Conservation (phyloP, 2,113 vertebrate species). For the Leptobrachium ailaonicum region DNA sequence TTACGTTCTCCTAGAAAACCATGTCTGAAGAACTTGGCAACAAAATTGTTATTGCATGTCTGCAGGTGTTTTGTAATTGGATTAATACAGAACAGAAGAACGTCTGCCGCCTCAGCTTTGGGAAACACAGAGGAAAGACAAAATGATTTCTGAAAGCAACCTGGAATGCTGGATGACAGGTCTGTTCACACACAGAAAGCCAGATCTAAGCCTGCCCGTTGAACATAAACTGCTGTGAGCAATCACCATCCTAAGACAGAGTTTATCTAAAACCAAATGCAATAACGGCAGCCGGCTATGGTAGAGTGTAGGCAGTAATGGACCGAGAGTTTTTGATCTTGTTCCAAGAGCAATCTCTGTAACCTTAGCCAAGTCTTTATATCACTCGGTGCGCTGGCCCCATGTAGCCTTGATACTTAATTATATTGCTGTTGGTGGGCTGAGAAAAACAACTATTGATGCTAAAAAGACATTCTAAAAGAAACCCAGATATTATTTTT, state of each 20-base stretch:
- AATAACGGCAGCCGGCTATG: constrained; percentile 77
- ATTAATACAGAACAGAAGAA: constrained; percentile 85
- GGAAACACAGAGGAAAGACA: constrained; percentile 73
- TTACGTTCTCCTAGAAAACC: constrained; percentile 75
- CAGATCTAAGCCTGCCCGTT: constrained; percentile 70
- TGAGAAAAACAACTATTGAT: background rate
- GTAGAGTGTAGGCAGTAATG: constrained; percentile 67
- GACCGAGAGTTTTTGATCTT: constrained; percentile 76
- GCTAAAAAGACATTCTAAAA: background rate
- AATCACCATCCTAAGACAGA: constrained; percentile 73
- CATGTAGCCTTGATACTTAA: constrained; percentile 69
- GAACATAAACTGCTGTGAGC: constrained; percentile 72
- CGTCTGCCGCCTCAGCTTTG: constrained; percentile 69
- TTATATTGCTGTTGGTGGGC: constrained; percentile 58
- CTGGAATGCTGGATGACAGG: constrained; percentile 80
- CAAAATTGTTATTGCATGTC: constrained; percentile 83
- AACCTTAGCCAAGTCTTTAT: constrained; percentile 70
- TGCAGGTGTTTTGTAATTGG: constrained; percentile 93
- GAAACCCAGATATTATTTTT: no score
- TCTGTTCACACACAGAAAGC: constrained; percentile 70
- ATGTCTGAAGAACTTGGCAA: constrained; percentile 78
- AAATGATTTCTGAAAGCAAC: constrained; percentile 72
- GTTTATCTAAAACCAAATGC: constrained; percentile 87
- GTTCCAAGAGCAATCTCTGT: constrained; percentile 81
- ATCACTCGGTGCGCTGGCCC: constrained; percentile 62